These are phyloP conservation scores for Nasonia oneida DNA, from an alignment of 2,888 invertebrate species.

Conservation along the genomic window DNA sequence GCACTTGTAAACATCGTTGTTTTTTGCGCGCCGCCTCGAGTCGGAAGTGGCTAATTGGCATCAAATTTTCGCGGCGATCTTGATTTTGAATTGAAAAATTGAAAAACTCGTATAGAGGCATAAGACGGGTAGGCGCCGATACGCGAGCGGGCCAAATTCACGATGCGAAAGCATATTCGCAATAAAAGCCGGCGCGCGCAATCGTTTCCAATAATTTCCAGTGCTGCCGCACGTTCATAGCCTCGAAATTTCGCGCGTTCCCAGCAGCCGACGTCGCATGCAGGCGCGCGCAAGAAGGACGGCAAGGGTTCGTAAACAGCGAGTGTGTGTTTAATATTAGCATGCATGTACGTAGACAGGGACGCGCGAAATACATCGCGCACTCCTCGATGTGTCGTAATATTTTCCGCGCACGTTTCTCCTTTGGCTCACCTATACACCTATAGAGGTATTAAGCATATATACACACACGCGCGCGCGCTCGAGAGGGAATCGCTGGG, in stretches of 20 bases:
- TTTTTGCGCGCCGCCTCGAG: not conserved
- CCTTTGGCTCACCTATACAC: not conserved
- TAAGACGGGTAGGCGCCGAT: too few species aligned
- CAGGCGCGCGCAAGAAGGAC: not conserved
- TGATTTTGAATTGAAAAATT: not conserved
- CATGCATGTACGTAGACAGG: not conserved
- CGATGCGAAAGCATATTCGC: not conserved
- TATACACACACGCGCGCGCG: not conserved
- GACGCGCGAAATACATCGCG: constrained; percentile 22
- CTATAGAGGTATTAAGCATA: not conserved
- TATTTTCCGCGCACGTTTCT: constrained; percentile 56
- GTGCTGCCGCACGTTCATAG: not conserved
- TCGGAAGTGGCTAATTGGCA: not conserved
- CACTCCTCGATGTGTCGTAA: constrained; percentile 27
- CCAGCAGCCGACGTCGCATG: not conserved
- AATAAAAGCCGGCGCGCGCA: constrained; percentile 20
- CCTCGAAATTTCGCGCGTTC: not conserved
- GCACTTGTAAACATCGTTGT: not conserved
- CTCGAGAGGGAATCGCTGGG: constrained; percentile 21
- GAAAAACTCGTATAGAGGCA: not conserved
- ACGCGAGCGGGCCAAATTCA: not conserved
- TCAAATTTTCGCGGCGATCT: not conserved
- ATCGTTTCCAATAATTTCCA: constrained; percentile 32
- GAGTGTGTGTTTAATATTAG: constrained; percentile 32
- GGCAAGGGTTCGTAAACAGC: constrained; percentile 20